Evolutionary conservation across 2,797 vertebrate species (phyloP), one percentile per base, ranked within the genome.

Genomic region (Chromis chromis): DNA sequence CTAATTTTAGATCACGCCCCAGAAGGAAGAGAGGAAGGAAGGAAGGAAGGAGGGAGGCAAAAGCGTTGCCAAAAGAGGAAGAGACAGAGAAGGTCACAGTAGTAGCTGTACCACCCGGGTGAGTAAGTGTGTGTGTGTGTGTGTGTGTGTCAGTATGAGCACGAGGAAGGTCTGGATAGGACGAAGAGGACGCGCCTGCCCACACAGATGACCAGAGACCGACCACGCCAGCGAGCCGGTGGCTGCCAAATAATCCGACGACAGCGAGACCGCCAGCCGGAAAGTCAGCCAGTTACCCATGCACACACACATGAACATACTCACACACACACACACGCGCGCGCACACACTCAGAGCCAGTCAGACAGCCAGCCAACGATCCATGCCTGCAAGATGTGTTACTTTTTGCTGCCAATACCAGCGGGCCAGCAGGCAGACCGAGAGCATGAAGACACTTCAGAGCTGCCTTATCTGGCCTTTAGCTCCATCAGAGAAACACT

Each of bases 211-310:
- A 91, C 88, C 79, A 80, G 54, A 73, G 82, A 82, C 72, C 65
- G 69, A 70, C 69, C 21, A 49, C 22, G 85, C 87, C 81, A 89
- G 78, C 12, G 25, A 85, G 69, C 28, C 0, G 6, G 52, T 36
- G 17, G 63, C 81, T 91, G 91, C 89, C 91, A 91, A 91, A 91
- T 81, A 87, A 87, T 79, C 74, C 74, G 69, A 77, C 54, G 70
- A 81, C 81, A 81, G 79, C 64, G 59, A 79, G 86, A 63, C 80
- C 11, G 56, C 62, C 74, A 89, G 82, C 70, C 79, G 28, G 68
- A 79, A 79, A 87, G 71, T 85, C 83, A 84, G 74, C 73, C 85
- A 76, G 42, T 1, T 73, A 80, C 50, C 27, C 46, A 44, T 44
- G 22, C 50, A 55, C 55, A 16, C 31, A 48, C 53, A 10, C 40